Percentiles rank a stretch among this genome's conserved stretches.
Conservation (phyloP, 2,113 vertebrate genomes). For the Cavia porcellus region DNA sequence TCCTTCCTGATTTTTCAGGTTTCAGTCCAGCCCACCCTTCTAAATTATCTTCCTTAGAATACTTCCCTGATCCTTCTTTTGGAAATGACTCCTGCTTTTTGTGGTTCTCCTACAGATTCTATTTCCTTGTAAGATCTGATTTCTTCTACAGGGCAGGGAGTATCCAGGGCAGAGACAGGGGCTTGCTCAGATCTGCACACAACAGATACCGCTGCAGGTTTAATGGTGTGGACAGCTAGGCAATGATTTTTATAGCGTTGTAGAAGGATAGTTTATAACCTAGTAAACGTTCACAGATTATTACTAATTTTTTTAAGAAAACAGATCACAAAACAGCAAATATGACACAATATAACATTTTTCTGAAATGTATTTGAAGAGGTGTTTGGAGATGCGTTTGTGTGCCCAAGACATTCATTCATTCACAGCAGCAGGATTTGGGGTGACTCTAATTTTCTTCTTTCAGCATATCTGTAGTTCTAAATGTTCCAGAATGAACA, state of each 20-base stretch:
- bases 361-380: constrained; percentile 36
- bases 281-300: constrained; percentile 33
- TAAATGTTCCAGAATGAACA: constrained; percentile 59
- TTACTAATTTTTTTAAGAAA: constrained; percentile 2
- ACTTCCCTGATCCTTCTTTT: background rate
- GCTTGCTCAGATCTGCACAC: background rate
- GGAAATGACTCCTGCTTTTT: background rate
- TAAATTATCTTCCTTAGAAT: background rate
- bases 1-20: background rate
- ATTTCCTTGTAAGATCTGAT: background rate
- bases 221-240: background rate
- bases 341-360: constrained; percentile 4
- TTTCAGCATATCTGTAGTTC: constrained; percentile 50
- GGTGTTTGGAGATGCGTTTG: background rate
- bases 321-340: constrained; percentile 30
- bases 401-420: constrained; percentile 44
- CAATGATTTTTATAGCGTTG: constrained; percentile 8
- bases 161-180: background rate
- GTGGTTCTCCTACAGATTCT: background rate
- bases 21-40: background rate
- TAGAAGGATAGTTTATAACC: constrained; percentile 1
- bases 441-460: constrained; percentile 60
- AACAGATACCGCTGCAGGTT: constrained; percentile 5
- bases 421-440: background rate
- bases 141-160: background rate